Conservation (phyloP, 2,113 vertebrate genomes). For the Axis porcinus region DNA sequence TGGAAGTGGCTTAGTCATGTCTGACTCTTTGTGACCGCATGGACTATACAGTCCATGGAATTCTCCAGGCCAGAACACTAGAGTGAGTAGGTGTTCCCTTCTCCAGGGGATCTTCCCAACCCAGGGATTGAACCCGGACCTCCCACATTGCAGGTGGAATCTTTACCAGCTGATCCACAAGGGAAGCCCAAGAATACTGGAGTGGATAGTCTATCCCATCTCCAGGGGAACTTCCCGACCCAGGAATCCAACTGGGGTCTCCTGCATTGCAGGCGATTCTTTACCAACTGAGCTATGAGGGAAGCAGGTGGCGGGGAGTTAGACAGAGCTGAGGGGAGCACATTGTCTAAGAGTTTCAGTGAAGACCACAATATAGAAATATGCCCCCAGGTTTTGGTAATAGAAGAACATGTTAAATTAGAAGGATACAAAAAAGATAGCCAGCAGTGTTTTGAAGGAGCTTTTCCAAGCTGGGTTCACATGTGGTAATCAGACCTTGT, state of each 20-base stretch:
- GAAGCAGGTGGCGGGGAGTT: conserved; percentile 11
- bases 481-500: not conserved
- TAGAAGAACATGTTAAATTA: conserved; percentile 39
- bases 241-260: not conserved
- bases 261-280: not conserved
- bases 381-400: not conserved
- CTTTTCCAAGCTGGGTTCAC: conserved; percentile 33
- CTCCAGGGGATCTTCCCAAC: not conserved
- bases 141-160: not conserved
- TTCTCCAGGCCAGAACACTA: not conserved
- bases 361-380: not conserved
- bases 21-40: not conserved
- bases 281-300: not conserved
- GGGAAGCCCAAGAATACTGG: not conserved
- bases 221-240: not conserved
- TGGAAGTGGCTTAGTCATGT: not conserved
- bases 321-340: not conserved
- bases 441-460: not conserved
- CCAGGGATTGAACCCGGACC: not conserved
- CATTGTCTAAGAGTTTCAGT: not conserved
- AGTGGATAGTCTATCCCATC: not conserved
- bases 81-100: not conserved
- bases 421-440: not conserved
- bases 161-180: not conserved
- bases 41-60: not conserved